Percentiles rank a stretch among this genome's conserved stretches.
phyloP scores from a whole-genome alignment of 2,888 invertebrate genomes.

The Mylabris sibirica region DNA sequence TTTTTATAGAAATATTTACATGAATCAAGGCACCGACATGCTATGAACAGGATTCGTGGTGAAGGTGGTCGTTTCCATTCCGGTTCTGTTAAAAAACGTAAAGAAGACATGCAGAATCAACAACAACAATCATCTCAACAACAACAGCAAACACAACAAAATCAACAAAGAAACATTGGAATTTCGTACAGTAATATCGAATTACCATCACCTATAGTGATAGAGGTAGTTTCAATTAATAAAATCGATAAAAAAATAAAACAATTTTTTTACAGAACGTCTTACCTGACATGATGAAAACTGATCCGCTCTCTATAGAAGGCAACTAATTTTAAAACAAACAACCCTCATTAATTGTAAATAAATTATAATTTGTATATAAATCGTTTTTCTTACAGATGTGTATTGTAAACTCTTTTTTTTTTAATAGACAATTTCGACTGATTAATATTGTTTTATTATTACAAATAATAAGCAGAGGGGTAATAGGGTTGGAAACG shows the following conservation, averaged over 20 bases:
- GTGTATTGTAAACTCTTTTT: background rate
- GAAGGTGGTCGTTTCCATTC: conserved; percentile 97
- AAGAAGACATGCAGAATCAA: conserved; percentile 46
- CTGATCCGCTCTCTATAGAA: conserved; percentile 52
- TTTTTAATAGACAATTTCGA: background rate
- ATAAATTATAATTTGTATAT: conserved; percentile 13
- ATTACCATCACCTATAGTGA: conserved; percentile 57
- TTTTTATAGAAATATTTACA: conserved; percentile 92
- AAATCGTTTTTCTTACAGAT: background rate
- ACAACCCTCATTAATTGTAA: background rate
- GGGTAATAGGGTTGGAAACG: background rate
- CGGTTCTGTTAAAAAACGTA: conserved; percentile 63
- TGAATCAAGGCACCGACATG: conserved; percentile 95
- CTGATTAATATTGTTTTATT: background rate
- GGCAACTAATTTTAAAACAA: conserved; percentile 36
- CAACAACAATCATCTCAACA: conserved; percentile 39
- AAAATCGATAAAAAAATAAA: background rate
- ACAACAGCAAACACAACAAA: conserved; percentile 50
- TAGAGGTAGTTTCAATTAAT: conserved; percentile 52
- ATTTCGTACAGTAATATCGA: conserved; percentile 55
- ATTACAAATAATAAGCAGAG: no score
- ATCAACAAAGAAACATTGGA: conserved; percentile 54
- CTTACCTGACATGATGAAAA: conserved; percentile 53
- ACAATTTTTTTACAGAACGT: conserved; percentile 48
- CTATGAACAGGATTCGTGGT: conserved; percentile 96